phyloP scores from a whole-genome alignment of 1,140 invertebrate genomes.

The Uloborus diversus region DNA sequence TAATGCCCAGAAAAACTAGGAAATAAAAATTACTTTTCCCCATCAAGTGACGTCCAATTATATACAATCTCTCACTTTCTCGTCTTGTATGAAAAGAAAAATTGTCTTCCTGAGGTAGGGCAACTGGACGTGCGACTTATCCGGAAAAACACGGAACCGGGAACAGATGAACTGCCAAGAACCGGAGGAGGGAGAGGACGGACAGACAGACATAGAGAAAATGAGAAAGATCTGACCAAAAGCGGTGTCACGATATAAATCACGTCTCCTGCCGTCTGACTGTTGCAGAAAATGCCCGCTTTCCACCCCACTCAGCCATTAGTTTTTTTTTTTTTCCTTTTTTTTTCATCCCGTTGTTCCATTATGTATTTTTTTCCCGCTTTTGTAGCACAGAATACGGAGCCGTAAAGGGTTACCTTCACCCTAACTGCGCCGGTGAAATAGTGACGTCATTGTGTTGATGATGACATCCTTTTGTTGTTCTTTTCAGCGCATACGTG shows the following conservation, averaged over 20 bases:
- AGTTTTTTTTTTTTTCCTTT: not conserved
- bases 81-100: not conserved
- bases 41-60: slow-evolving; percentile 24
- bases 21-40: not conserved
- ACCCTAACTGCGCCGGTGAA: not conserved
- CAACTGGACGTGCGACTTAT: not conserved
- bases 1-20: too few species aligned
- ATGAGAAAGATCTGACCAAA: slow-evolving; percentile 45
- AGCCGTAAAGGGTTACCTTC: not conserved
- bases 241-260: slow-evolving; percentile 46
- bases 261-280: slow-evolving; percentile 29
- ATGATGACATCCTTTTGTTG: too few species aligned
- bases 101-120: not conserved
- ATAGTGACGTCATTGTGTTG: not conserved
- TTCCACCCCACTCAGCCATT: not conserved
- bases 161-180: slow-evolving; percentile 32
- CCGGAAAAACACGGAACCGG: not conserved
- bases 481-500: too few species aligned
- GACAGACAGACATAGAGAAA: slow-evolving; percentile 20
- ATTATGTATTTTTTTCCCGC: not conserved
- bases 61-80: slow-evolving; percentile 2
- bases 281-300: slow-evolving; percentile 15
- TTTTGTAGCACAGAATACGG: not conserved
- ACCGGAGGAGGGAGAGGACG: not conserved
- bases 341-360: slow-evolving; percentile 1